Base-by-base conservation (phyloP, 1,140 invertebrate genomes). In the Maniola jurtina region DNA sequence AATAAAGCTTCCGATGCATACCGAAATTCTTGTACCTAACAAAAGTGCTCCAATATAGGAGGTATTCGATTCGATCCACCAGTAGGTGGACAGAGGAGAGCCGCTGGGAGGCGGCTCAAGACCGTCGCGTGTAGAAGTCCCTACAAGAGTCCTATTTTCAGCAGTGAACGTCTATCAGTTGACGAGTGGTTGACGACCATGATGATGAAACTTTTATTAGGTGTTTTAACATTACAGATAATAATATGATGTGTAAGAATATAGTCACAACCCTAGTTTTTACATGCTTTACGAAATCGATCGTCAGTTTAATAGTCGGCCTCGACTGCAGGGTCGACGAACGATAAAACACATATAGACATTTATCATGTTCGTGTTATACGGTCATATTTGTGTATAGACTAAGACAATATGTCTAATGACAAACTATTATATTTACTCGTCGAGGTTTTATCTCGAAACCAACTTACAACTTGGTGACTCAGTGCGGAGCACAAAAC, bases 291-390 rank as follows among this genome's bases (percentile, higher is more conserved):
- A 72, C 71, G 54, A 69, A 75, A 75, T 77, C 70, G 70, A 72
- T 70, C 15, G 47, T 48, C 48, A 65, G 65, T 76, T 61, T 72
- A 72, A 72, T 55, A 55, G 63, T 70, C 69, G 68, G 58, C 66
- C 64, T 64, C 68, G 57, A 33, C 64, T 13, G 66, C 67, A 64
- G 70, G 83, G 79, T 83, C 82, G 71, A 66, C 60, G 82, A 42
- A 81, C 80, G 84, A 86, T 86, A 84, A 80, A 73, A 69, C 36
- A 68, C 66, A 55, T 68, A 62, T 25, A 25, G 25, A 25, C 69
- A 71, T 77, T 82, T 83, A 84, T 80, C 80, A 75, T 47, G 56
- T 50, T 50, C 48, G 48, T 38, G 38, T 60, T 58, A 58, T 33
- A 71, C 54, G 33, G 38, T 62, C 54, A 68, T 65, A 64, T 63